Evolutionary conservation across 1,140 invertebrate species (phyloP).

Genomic region (Drosophila ambigua): DNA sequence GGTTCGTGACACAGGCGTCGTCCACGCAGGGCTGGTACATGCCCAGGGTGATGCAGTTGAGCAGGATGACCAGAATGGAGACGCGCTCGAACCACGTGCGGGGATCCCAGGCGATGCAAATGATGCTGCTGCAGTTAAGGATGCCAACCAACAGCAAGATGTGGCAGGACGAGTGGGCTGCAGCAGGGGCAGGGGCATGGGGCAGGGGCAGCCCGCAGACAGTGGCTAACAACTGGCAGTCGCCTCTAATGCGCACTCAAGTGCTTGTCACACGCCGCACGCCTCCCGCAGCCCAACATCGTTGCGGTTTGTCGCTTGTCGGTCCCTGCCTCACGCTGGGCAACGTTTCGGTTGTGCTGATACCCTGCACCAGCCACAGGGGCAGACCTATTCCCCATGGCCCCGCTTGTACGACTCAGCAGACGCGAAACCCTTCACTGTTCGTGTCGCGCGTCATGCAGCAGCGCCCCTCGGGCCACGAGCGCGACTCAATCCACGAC

Average conservation of each 20-base stretch:
- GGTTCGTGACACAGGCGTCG: slow-evolving; percentile 94
- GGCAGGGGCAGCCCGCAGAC: not conserved
- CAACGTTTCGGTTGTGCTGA: slow-evolving; percentile 42
- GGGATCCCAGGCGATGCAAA: slow-evolving; percentile 5
- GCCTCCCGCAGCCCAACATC: not conserved
- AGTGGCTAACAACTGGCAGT: slow-evolving; percentile 47
- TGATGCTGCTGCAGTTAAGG: slow-evolving; percentile 47
- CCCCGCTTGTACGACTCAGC: too few species aligned
- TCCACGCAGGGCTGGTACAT: slow-evolving; percentile 99
- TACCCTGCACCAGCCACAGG: not conserved
- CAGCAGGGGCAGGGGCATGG: too few species aligned
- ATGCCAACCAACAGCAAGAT: slow-evolving; percentile 23
- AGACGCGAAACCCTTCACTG: too few species aligned
- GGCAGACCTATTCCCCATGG: too few species aligned
- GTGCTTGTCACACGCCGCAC: slow-evolving; percentile 54
- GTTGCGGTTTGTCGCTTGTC: slow-evolving; percentile 28
- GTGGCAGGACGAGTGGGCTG: not conserved
- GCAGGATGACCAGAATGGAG: slow-evolving; percentile 98
- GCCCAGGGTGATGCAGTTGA: slow-evolving; percentile 99
- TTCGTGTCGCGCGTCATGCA: too few species aligned
- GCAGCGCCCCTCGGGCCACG: too few species aligned
- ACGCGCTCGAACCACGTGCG: slow-evolving; percentile 99
- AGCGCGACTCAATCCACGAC: too few species aligned
- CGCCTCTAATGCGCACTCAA: slow-evolving; percentile 73
- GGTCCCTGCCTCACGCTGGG: slow-evolving; percentile 12